Evolutionary conservation across 2,888 invertebrate species (phyloP).

Genomic region (Rutpela maculata): DNA sequence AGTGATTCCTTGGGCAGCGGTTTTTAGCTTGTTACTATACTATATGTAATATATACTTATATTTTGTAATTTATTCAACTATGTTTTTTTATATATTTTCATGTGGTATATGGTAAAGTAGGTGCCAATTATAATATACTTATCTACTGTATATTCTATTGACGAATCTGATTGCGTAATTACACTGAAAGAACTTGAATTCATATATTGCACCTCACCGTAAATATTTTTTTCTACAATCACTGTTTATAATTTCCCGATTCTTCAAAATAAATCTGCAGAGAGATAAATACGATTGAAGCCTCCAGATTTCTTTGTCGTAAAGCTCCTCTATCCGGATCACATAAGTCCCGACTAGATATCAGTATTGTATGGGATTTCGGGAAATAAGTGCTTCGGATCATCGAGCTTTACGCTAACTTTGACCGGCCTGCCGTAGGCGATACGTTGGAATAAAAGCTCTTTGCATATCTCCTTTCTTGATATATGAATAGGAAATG

Average conservation of each 20-base stretch:
- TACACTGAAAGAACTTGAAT: too few relatives aligned
- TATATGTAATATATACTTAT: too few relatives aligned
- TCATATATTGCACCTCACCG: too few relatives aligned
- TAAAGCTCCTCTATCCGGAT: slow-evolving; percentile 49
- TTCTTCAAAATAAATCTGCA: background rate
- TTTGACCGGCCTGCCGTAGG: slow-evolving; percentile 52
- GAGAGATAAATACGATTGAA: slow-evolving; percentile 20
- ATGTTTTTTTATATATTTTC: too few relatives aligned
- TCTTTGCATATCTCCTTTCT: slow-evolving; percentile 54
- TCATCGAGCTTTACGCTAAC: slow-evolving; percentile 48
- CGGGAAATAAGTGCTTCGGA: slow-evolving; percentile 47
- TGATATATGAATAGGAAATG: slow-evolving; percentile 62
- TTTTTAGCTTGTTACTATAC: too few relatives aligned
- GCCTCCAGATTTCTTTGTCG: background rate
- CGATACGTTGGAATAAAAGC: slow-evolving; percentile 47
- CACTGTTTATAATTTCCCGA: background rate
- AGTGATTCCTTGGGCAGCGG: too few relatives aligned
- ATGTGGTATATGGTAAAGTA: too few relatives aligned
- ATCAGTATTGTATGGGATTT: slow-evolving; percentile 52
- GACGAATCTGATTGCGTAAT: too few relatives aligned
- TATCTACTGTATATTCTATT: too few relatives aligned
- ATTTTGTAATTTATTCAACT: too few relatives aligned
- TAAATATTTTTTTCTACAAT: too few relatives aligned
- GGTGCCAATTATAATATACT: too few relatives aligned
- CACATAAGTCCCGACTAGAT: slow-evolving; percentile 55